phyloP scores from a whole-genome alignment of 2,888 invertebrate species.

The Synergus umbraculus region DNA sequence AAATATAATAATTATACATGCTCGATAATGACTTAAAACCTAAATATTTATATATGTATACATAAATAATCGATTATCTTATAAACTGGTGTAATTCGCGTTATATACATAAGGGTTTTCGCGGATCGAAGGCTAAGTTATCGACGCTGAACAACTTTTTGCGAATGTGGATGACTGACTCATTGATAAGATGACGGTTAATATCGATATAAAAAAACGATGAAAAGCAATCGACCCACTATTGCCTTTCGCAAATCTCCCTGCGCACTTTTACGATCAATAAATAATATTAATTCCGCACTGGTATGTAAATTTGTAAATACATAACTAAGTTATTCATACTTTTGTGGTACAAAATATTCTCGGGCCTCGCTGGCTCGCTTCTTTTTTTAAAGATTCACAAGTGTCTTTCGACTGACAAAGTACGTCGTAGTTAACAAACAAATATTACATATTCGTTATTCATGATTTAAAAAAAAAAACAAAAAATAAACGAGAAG shows the following conservation, averaged over 20 bases:
- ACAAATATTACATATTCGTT: not conserved
- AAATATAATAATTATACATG: slow-evolving; percentile 68
- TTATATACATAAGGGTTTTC: slow-evolving; percentile 64
- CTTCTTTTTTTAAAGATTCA: slow-evolving; percentile 13
- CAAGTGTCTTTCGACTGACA: slow-evolving; percentile 39
- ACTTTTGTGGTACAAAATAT: slow-evolving; percentile 75
- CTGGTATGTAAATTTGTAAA: slow-evolving; percentile 70
- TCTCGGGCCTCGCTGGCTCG: slow-evolving; percentile 64
- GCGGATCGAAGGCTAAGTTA: slow-evolving; percentile 17
- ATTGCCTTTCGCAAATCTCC: slow-evolving; percentile 57
- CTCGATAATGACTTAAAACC: slow-evolving; percentile 60
- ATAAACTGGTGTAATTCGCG: slow-evolving; percentile 56
- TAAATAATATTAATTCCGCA: slow-evolving; percentile 71
- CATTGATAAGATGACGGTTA: slow-evolving; percentile 37
- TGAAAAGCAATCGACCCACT: slow-evolving; percentile 57
- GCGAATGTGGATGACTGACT: slow-evolving; percentile 44
- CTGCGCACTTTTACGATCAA: slow-evolving; percentile 62
- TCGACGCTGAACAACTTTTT: not conserved
- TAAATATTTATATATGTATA: slow-evolving; percentile 54
- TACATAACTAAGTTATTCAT: slow-evolving; percentile 69
- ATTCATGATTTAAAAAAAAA: not conserved
- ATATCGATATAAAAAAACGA: slow-evolving; percentile 25
- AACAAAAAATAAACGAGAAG: slow-evolving; percentile 2
- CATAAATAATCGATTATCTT: slow-evolving; percentile 60
- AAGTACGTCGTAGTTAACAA: not conserved